phyloP scores from a whole-genome alignment of 2,888 invertebrate species.

The Microchrysa polita region DNA sequence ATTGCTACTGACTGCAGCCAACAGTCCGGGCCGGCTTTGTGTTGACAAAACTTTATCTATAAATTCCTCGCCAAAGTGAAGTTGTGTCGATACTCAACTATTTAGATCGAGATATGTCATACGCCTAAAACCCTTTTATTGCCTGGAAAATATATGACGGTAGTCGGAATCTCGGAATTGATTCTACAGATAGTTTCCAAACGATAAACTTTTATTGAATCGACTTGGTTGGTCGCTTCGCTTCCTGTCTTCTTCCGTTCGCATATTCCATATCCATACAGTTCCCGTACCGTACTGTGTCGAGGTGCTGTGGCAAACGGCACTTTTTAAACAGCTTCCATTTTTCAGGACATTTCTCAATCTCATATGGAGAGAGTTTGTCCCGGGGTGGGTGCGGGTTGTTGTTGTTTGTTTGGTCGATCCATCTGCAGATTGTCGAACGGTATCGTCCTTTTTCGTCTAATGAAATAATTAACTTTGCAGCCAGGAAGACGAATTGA shows the following conservation, averaged over 20 bases:
- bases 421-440: conserved; percentile 11
- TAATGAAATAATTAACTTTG: conserved; percentile 42
- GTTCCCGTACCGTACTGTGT: too few species aligned
- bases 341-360: conserved; percentile 39
- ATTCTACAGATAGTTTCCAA: conserved; percentile 49
- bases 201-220: conserved; percentile 48
- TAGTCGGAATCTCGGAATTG: conserved; percentile 47
- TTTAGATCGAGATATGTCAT: conserved; percentile 48
- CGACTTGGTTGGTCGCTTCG: conserved; percentile 15
- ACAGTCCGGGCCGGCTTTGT: too few species aligned
- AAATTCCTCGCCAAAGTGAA: conserved; percentile 16
- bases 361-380: neutral
- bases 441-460: conserved; percentile 4
- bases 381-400: neutral
- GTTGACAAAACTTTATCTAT: conserved; percentile 38
- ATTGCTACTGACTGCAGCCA: neutral
- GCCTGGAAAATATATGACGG: conserved; percentile 47
- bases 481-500: conserved; percentile 21
- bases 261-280: conserved; percentile 2
- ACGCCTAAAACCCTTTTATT: conserved; percentile 48
- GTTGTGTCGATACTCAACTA: conserved; percentile 35
- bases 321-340: conserved; percentile 38
- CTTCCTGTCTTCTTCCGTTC: neutral
- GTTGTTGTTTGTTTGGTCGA: neutral
- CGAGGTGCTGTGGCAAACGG: neutral